phyloP scores from a whole-genome alignment of 1,140 invertebrate genomes.

The Drosophila albomicans region DNA sequence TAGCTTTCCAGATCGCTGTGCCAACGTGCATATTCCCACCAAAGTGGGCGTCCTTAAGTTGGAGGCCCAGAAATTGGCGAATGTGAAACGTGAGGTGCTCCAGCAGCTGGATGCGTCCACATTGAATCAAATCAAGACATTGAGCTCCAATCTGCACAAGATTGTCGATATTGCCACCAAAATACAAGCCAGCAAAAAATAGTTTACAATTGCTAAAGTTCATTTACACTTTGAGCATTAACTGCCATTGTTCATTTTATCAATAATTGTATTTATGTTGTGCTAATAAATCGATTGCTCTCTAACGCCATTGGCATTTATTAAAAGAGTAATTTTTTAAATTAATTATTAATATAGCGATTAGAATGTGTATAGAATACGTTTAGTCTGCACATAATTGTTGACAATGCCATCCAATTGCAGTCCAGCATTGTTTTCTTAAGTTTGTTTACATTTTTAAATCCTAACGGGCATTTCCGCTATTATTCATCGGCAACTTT shows the following conservation, averaged over 20 bases:
- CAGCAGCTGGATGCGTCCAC: conserved; percentile 58
- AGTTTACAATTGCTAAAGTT: neutral
- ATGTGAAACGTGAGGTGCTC: conserved; percentile 60
- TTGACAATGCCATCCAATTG: too few relatives aligned
- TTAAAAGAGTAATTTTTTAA: too few relatives aligned
- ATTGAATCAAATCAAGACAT: conserved; percentile 62
- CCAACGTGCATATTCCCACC: conserved; percentile 87
- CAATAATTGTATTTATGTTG: neutral
- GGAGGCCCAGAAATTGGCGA: conserved; percentile 52
- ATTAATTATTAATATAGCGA: too few relatives aligned
- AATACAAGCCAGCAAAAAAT: neutral
- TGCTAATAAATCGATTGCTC: neutral
- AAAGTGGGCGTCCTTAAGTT: conserved; percentile 84
- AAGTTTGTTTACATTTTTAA: too few relatives aligned
- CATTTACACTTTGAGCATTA: neutral
- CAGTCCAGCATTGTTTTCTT: too few relatives aligned
- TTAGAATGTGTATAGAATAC: too few relatives aligned
- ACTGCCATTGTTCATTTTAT: neutral
- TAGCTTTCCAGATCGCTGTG: conserved; percentile 79
- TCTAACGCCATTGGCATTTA: neutral
- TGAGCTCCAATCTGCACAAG: conserved; percentile 63
- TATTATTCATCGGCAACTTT: too few relatives aligned
- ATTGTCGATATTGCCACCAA: conserved; percentile 39
- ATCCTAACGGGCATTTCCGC: too few relatives aligned
- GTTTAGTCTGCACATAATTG: too few relatives aligned